Evolutionary conservation across 2,797 vertebrate species (phyloP).

Genomic region (Bradypodion ventrale): DNA sequence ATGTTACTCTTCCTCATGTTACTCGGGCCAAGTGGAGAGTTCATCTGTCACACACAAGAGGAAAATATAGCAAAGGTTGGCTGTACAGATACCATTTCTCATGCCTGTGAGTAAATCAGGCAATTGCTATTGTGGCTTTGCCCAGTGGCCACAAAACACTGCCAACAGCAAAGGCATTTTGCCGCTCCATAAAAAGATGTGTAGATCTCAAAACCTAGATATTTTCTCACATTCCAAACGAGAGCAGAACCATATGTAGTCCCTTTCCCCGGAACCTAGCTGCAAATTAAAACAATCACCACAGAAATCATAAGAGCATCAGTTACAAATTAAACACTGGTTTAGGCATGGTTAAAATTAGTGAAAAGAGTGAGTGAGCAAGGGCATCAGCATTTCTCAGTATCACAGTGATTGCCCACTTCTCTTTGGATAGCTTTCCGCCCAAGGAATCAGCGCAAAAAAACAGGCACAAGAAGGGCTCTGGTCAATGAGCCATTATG

Average conservation of each 20-base stretch:
- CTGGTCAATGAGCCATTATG: not conserved
- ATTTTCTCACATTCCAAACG: fast-evolving
- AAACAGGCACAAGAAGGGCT: slow-evolving; percentile 17
- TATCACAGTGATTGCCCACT: not conserved
- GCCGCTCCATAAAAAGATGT: not conserved
- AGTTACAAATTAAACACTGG: not conserved
- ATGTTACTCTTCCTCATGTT: not conserved
- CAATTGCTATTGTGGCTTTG: not conserved
- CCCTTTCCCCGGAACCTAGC: not conserved
- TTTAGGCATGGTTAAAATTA: slow-evolving; percentile 23
- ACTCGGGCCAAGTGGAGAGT: not conserved
- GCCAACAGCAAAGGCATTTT: not conserved
- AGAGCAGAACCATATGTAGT: fast-evolving
- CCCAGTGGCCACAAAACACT: not conserved
- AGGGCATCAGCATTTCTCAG: slow-evolving; percentile 52
- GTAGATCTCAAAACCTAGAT: not conserved
- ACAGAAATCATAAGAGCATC: slow-evolving; percentile 44
- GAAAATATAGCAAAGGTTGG: not conserved
- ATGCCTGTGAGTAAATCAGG: not conserved
- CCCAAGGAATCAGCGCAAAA: slow-evolving; percentile 26
- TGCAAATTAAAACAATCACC: not conserved
- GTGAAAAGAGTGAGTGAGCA: not conserved
- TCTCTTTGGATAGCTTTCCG: slow-evolving; percentile 15
- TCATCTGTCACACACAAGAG: not conserved
- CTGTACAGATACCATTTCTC: not conserved